These are phyloP conservation scores for Clangula hyemalis DNA, from an alignment of 2,797 vertebrate species.

Conservation along the genomic window DNA sequence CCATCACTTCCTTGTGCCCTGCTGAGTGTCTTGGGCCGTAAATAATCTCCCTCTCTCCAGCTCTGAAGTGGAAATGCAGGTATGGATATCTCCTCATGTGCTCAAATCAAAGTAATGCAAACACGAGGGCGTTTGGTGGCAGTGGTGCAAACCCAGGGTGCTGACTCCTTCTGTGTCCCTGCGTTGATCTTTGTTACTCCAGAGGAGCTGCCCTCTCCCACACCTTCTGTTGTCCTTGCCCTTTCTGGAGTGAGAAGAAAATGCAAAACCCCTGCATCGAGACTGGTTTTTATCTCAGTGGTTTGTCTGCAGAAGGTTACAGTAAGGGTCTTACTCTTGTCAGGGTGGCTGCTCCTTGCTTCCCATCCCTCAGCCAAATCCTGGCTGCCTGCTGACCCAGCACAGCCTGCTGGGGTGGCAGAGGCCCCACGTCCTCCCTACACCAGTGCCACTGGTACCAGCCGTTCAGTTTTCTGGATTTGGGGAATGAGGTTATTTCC, in stretches of 20 bases:
- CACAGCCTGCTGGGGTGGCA: not conserved
- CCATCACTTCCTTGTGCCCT: not conserved
- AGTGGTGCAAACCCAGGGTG: fast-evolving
- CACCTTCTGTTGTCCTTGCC: not conserved
- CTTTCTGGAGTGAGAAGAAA: not conserved
- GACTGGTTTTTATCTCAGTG: not conserved
- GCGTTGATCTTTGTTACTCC: not conserved
- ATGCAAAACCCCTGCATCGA: not conserved
- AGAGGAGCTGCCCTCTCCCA: not conserved
- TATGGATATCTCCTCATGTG: not conserved
- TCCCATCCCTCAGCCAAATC: not conserved
- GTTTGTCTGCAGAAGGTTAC: not conserved
- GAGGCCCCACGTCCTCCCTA: not conserved
- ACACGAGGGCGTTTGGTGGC: fast-evolving
- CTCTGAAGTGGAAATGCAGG: not conserved
- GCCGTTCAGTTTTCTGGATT: fast-evolving
- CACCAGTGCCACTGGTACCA: not conserved
- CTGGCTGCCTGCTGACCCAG: not conserved
- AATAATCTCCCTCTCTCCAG: not conserved
- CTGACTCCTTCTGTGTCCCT: not conserved
- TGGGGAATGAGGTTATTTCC: not conserved
- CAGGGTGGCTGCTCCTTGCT: not conserved
- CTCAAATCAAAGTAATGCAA: not conserved
- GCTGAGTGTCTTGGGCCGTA: not conserved
- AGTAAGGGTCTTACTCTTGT: not conserved